These are phyloP conservation scores for Agraylea sexmaculata DNA, from an alignment of 1,140 invertebrate species.

Conservation along the genomic window DNA sequence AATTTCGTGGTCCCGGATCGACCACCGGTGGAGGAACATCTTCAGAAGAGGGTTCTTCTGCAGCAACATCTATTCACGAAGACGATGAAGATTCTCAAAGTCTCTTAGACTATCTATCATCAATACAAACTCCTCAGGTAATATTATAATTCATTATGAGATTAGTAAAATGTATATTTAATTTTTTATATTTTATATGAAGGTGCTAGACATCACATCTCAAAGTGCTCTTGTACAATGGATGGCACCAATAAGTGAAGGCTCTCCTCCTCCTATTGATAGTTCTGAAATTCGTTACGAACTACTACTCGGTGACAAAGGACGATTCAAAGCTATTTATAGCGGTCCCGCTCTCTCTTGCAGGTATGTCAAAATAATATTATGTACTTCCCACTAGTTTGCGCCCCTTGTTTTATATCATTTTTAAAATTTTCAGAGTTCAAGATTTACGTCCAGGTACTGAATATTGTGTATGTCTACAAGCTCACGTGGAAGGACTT, in stretches of 20 bases:
- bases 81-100: constrained; percentile 52
- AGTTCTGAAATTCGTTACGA: constrained; percentile 60
- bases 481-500: constrained; percentile 41
- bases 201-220: constrained; percentile 67
- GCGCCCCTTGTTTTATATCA: background rate
- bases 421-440: constrained; percentile 38
- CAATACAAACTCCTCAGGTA: constrained; percentile 61
- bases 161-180: background rate
- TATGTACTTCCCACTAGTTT: too few species aligned
- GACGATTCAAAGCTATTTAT: constrained; percentile 70
- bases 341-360: constrained; percentile 57
- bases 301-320: constrained; percentile 62
- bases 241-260: constrained; percentile 53
- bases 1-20: constrained; percentile 36
- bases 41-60: constrained; percentile 56
- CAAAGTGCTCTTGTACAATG: constrained; percentile 68
- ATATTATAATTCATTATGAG: constrained; percentile 13
- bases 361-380: constrained; percentile 31
- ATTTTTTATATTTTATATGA: too few species aligned
- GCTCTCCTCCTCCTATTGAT: constrained; percentile 32
- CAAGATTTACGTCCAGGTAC: constrained; percentile 70
- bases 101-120: constrained; percentile 56
- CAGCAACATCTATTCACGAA: constrained; percentile 50
- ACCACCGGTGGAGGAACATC: constrained; percentile 52
- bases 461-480: constrained; percentile 65